Evolutionary conservation across 2,113 vertebrate genomes (phyloP).

Genomic region (Andinoacara biseriatus): DNA sequence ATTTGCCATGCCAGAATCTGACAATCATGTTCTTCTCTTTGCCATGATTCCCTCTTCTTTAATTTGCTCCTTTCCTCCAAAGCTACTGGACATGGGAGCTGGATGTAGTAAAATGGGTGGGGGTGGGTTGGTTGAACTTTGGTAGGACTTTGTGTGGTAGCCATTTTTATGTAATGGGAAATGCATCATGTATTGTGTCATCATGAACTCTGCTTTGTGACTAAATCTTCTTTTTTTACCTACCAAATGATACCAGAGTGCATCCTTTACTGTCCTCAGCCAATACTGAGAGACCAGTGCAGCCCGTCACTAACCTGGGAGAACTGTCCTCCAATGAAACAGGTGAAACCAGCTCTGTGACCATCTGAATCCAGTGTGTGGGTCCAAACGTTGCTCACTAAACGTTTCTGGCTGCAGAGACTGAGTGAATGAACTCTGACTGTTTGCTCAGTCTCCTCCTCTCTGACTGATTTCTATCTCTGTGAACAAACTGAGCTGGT

Average conservation of each 20-base stretch:
- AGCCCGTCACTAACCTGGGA: background rate
- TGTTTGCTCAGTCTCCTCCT: constrained; percentile 39
- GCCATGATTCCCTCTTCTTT: background rate
- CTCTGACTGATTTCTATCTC: constrained; percentile 1
- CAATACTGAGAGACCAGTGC: background rate
- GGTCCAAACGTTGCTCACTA: background rate
- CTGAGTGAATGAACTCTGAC: constrained; percentile 30
- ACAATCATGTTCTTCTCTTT: background rate
- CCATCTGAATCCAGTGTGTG: background rate
- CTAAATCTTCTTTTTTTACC: background rate
- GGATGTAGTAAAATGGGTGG: background rate
- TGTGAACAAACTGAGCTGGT: background rate
- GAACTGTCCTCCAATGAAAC: background rate
- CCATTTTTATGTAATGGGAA: background rate
- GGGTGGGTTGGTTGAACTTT: background rate
- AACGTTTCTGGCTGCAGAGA: constrained; percentile 1
- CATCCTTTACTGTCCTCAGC: background rate
- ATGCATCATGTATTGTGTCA: background rate
- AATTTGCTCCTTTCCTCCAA: background rate
- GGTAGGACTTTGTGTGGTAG: background rate
- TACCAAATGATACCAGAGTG: background rate
- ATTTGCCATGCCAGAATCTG: background rate
- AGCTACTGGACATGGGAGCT: background rate
- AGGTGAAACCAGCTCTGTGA: background rate
- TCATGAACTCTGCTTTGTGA: background rate